These are phyloP conservation scores for Sparidentex hasta DNA, from an alignment of 2,797 vertebrate genomes.

Conservation along the genomic window DNA sequence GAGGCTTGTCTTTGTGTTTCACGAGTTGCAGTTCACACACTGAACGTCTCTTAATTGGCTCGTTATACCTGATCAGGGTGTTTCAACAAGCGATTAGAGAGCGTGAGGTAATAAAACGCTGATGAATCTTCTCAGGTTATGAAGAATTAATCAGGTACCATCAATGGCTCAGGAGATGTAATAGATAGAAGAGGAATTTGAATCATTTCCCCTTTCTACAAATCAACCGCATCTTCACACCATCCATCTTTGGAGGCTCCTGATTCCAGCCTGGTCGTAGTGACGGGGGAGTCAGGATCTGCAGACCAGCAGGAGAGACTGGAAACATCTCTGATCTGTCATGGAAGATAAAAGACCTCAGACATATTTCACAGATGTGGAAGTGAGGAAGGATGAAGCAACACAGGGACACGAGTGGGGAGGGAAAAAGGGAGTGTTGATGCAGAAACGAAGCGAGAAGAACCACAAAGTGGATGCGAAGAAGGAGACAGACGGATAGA, in stretches of 20 bases:
- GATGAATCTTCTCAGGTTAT: conserved; percentile 57
- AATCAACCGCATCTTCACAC: conserved; percentile 41
- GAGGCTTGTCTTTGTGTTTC: conserved; percentile 33
- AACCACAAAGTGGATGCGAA: conserved; percentile 38
- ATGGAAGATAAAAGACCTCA: conserved; percentile 38
- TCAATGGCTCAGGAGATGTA: conserved; percentile 63
- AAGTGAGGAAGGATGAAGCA: conserved; percentile 9
- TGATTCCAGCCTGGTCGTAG: conserved; percentile 33
- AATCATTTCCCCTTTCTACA: conserved; percentile 40
- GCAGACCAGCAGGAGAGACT: conserved; percentile 9
- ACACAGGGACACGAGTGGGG: conserved; percentile 1
- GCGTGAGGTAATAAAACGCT: conserved; percentile 61
- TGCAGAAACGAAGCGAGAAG: conserved; percentile 19
- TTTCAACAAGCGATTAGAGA: conserved; percentile 55
- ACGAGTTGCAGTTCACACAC: conserved; percentile 25
- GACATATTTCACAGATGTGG: conserved; percentile 22
- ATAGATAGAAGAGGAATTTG: conserved; percentile 51
- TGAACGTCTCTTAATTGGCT: conserved; percentile 39
- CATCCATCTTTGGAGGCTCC: conserved; percentile 45
- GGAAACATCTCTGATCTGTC: conserved; percentile 30
- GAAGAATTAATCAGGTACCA: conserved; percentile 62
- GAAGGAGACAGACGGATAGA: conserved; percentile 35
- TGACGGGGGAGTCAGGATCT: conserved; percentile 38
- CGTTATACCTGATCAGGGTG: conserved; percentile 64
- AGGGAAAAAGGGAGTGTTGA: conserved; percentile 22